Percentiles rank a stretch among this genome's conserved stretches.
These are phyloP conservation scores for Zophobas atratus DNA, from an alignment of 1,140 invertebrate genomes.

Conservation along the genomic window DNA sequence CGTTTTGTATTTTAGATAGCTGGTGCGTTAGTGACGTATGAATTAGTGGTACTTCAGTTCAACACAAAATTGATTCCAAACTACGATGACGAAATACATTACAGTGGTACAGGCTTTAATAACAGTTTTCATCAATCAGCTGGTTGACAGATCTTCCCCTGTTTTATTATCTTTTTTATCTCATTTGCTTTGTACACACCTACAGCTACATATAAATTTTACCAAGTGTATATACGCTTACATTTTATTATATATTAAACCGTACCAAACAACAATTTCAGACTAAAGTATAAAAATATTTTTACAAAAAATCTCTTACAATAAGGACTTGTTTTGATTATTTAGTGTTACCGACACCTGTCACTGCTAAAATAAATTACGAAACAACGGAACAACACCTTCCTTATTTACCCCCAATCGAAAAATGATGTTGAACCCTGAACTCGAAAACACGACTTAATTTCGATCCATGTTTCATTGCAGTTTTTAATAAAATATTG, in stretches of 20 bases:
- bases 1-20: conserved; percentile 72
- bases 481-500: too few relatives aligned
- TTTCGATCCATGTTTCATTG: too few relatives aligned
- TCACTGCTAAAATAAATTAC: background rate
- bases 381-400: background rate
- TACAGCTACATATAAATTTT: too few relatives aligned
- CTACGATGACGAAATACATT: background rate
- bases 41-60: conserved; percentile 77
- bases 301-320: background rate
- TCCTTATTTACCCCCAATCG: background rate
- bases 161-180: background rate
- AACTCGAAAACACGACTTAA: too few relatives aligned
- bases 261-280: too few relatives aligned
- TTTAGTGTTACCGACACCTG: background rate
- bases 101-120: background rate
- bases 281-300: background rate
- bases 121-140: background rate
- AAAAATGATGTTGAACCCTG: too few relatives aligned
- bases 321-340: too few relatives aligned
- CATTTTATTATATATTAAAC: too few relatives aligned
- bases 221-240: too few relatives aligned
- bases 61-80: conserved; percentile 62
- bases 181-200: background rate
- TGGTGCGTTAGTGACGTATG: conserved; percentile 80
- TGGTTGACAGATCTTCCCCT: too few relatives aligned